A percentile compares a stretch with the other conserved stretches of the same genome.
Evolutionary conservation across 64 coral and sea anemone genomes (phyloP).

Genomic region (Catalaphyllia jardinei): DNA sequence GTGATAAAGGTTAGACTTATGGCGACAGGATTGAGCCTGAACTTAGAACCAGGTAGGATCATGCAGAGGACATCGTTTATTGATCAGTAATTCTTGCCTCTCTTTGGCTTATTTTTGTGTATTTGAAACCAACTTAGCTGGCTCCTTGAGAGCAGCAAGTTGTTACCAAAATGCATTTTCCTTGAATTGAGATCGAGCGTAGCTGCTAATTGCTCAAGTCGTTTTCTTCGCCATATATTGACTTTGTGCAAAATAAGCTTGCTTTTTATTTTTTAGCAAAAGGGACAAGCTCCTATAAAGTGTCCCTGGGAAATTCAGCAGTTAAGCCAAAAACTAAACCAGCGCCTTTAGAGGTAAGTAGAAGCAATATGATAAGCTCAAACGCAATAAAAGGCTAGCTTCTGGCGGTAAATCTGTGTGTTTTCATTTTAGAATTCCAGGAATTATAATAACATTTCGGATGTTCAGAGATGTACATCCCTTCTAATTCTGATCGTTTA

Average conservation of each 20-base stretch:
- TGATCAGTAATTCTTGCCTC: slow-evolving; percentile 5
- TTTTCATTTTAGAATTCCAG: slow-evolving; percentile 9
- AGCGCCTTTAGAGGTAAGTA: slow-evolving; percentile 76
- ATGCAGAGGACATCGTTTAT: slow-evolving; percentile 47
- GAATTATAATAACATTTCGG: background rate
- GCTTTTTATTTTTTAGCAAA: slow-evolving; percentile 35
- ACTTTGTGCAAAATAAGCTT: background rate
- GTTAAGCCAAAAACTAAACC: slow-evolving; percentile 70
- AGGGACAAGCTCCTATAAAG: slow-evolving; percentile 79
- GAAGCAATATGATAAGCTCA: background rate
- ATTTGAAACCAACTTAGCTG: background rate
- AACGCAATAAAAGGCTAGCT: background rate
- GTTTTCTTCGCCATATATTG: background rate
- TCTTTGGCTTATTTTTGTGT: slow-evolving; percentile 24
- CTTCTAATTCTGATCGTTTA: background rate
- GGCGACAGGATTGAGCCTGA: slow-evolving; percentile 29
- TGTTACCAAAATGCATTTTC: background rate
- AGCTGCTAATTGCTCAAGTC: background rate
- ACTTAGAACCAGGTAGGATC: slow-evolving; percentile 52
- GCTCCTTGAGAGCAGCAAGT: background rate
- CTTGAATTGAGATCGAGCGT: background rate
- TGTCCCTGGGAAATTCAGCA: slow-evolving; percentile 29
- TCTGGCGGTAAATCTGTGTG: background rate
- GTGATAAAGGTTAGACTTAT: slow-evolving; percentile 25
- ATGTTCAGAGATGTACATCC: background rate